phyloP scores from a whole-genome alignment of 2,113 vertebrate genomes.

The Notiomystis cincta region DNA sequence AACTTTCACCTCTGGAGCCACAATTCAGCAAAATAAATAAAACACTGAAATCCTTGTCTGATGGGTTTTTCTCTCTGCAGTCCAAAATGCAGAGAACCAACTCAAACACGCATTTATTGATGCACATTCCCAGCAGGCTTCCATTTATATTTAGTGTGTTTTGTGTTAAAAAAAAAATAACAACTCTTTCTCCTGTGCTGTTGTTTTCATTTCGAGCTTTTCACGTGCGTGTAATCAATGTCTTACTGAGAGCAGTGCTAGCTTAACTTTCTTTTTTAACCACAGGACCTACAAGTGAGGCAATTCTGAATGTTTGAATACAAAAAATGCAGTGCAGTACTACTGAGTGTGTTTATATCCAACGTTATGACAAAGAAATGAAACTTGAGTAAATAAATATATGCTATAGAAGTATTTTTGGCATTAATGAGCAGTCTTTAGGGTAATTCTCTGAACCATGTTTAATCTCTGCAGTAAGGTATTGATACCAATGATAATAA shows the following conservation, averaged over 20 bases:
- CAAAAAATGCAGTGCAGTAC: not conserved
- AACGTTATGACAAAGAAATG: not conserved
- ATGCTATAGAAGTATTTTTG: not conserved
- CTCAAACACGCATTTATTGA: conserved; percentile 39
- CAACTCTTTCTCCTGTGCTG: conserved; percentile 8
- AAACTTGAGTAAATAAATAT: not conserved
- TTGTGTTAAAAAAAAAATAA: not conserved
- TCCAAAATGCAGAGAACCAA: not conserved
- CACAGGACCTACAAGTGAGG: not conserved
- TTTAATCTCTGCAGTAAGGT: not conserved
- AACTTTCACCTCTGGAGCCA: conserved; percentile 25
- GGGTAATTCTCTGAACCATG: not conserved
- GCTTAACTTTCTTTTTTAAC: not conserved
- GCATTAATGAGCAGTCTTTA: not conserved
- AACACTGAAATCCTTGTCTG: conserved; percentile 52
- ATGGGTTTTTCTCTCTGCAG: not conserved
- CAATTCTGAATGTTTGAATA: conserved; percentile 31
- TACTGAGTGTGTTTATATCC: not conserved
- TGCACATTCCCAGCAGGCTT: conserved; percentile 46
- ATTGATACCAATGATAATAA: not conserved
- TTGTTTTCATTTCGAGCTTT: conserved; percentile 62
- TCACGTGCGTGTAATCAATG: conserved; percentile 27
- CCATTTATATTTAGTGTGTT: conserved; percentile 24
- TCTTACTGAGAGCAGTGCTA: conserved; percentile 6
- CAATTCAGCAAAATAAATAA: conserved; percentile 16